Percentiles rank a stretch among this genome's conserved stretches.
phyloP scores from a whole-genome alignment of 2,797 vertebrate species.

The Pelochelys cantorii region DNA sequence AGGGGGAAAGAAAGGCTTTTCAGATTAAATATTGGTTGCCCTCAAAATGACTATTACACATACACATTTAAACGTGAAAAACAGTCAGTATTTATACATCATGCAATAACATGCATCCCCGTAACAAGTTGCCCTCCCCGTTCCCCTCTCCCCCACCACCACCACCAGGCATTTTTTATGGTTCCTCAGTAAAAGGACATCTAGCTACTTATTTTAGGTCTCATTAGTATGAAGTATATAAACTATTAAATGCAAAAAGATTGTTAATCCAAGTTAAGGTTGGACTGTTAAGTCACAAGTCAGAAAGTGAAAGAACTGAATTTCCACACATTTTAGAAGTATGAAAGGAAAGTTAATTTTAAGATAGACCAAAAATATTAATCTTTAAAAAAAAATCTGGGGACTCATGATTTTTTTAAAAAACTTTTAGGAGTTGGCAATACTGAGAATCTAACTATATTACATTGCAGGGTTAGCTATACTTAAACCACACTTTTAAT shows the following conservation, averaged over 20 bases:
- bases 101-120: neutral
- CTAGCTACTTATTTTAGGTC: constrained; percentile 23
- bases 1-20: neutral
- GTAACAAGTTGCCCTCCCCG: neutral
- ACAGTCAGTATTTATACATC: neutral
- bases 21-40: constrained; percentile 25
- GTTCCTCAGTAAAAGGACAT: constrained; percentile 20
- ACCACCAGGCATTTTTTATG: neutral
- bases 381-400: neutral
- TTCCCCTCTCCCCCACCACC: no score
- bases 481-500: neutral
- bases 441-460: neutral
- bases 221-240: neutral
- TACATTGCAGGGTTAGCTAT: neutral
- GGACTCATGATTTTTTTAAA: neutral
- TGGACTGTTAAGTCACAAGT: neutral
- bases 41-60: neutral
- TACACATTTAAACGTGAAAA: neutral
- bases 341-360: fast-evolving
- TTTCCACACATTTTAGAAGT: neutral
- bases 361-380: neutral
- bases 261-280: neutral
- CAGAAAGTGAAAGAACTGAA: neutral
- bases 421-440: neutral
- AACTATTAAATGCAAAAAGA: constrained; percentile 27